These are phyloP conservation scores for Grantiella picta DNA, from an alignment of 2,113 vertebrate genomes.

Conservation along the genomic window DNA sequence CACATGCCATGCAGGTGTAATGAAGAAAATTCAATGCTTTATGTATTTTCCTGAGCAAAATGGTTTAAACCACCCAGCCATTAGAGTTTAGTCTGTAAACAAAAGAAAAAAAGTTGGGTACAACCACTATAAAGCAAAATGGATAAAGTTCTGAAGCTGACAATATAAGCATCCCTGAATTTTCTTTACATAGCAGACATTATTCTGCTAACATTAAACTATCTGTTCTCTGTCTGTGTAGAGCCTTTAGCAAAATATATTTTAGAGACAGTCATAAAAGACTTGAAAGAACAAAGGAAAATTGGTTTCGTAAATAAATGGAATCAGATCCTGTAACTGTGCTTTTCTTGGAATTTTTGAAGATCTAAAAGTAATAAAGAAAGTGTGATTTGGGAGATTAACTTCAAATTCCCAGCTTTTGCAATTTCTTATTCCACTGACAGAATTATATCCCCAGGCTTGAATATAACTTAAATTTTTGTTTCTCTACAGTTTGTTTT, in stretches of 20 bases:
- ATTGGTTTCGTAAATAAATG: not conserved
- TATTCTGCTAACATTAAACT: fast-evolving
- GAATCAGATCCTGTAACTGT: not conserved
- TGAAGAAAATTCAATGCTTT: not conserved
- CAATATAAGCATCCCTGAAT: not conserved
- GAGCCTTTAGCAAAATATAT: not conserved
- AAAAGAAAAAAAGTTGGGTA: not conserved
- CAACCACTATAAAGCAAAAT: not conserved
- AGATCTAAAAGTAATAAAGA: not conserved
- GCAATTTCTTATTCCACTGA: not conserved
- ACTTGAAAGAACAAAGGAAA: not conserved
- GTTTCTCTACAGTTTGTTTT: not conserved
- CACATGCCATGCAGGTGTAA: not conserved
- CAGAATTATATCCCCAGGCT: not conserved
- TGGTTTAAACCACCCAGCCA: not conserved
- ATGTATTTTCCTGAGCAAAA: not conserved
- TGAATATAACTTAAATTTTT: not conserved
- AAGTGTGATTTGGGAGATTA: not conserved
- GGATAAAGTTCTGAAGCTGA: not conserved
- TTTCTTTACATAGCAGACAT: not conserved
- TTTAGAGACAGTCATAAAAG: not conserved
- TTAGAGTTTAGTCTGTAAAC: not conserved
- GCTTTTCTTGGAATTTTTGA: not conserved
- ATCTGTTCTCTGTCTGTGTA: not conserved
- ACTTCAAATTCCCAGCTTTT: not conserved